Percentiles rank a stretch among this genome's conserved stretches.
These are phyloP conservation scores for Xestia c-nigrum DNA, from an alignment of 2,888 invertebrate genomes.

Conservation along the genomic window DNA sequence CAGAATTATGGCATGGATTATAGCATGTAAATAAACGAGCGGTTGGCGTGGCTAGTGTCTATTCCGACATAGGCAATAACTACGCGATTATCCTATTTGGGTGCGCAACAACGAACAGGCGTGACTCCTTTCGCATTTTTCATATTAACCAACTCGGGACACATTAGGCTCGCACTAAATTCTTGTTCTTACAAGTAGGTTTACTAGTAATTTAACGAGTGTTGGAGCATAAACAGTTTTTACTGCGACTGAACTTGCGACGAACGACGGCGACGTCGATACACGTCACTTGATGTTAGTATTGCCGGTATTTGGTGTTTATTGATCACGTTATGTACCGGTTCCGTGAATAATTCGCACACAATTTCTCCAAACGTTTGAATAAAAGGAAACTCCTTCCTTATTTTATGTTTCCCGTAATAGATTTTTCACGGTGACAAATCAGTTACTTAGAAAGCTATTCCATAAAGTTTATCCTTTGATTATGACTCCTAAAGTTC, in stretches of 20 bases:
- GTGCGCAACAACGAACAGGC: conserved; percentile 82
- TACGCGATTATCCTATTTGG: conserved; percentile 87
- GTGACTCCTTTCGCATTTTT: conserved; percentile 83
- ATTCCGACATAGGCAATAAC: conserved; percentile 87
- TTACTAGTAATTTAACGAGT: conserved; percentile 62
- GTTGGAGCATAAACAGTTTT: conserved; percentile 57
- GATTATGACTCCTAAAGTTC: conserved; percentile 14
- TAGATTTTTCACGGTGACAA: conserved; percentile 19
- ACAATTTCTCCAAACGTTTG: conserved; percentile 36
- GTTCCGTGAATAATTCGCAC: conserved; percentile 44
- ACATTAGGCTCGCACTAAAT: conserved; percentile 69
- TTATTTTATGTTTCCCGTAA: conserved; percentile 18
- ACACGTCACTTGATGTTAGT: conserved; percentile 46
- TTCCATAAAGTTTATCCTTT: conserved; percentile 29
- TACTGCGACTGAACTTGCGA: conserved; percentile 56
- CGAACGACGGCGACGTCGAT: conserved; percentile 43
- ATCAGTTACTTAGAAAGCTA: conserved; percentile 11
- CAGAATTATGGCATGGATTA: conserved; percentile 78
- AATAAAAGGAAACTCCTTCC: conserved; percentile 27
- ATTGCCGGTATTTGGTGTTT: conserved; percentile 44
- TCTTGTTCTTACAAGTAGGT: conserved; percentile 61
- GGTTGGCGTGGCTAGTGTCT: conserved; percentile 88
- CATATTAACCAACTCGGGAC: conserved; percentile 78
- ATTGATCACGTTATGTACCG: conserved; percentile 49
- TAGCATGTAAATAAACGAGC: conserved; percentile 87